A percentile compares a stretch with the other conserved stretches of the same genome.
These are phyloP conservation scores for Octodonta nipae DNA, from an alignment of 2,888 invertebrate species.

Conservation along the genomic window DNA sequence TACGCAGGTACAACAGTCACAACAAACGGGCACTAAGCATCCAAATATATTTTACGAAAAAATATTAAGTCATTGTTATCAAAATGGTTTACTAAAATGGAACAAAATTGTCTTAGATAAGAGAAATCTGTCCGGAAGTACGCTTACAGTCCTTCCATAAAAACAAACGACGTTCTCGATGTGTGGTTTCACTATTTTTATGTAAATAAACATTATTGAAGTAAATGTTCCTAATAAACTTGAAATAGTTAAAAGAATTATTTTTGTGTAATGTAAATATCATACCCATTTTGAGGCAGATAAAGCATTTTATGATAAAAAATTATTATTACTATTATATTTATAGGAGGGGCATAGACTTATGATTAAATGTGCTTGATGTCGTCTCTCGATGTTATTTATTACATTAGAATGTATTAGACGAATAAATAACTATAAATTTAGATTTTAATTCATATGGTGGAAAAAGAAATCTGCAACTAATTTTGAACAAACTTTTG, in stretches of 20 bases:
- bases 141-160: conserved; percentile 18
- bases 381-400: conserved; percentile 23
- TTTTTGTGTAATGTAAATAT: conserved; percentile 22
- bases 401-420: too few species aligned
- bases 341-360: conserved; percentile 36
- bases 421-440: too few species aligned
- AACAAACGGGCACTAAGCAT: too few species aligned
- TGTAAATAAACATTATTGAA: conserved; percentile 21
- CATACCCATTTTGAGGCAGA: conserved; percentile 4
- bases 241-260: conserved; percentile 25
- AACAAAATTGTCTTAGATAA: not conserved
- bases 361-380: conserved; percentile 25
- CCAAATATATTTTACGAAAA: too few species aligned
- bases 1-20: too few species aligned
- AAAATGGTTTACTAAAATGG: not conserved
- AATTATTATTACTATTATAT: conserved; percentile 8
- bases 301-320: conserved; percentile 1
- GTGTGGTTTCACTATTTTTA: conserved; percentile 16
- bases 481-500: too few species aligned
- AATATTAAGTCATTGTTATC: not conserved
- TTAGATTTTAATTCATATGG: too few species aligned
- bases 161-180: conserved; percentile 11
- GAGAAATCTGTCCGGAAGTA: conserved; percentile 16
- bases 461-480: too few species aligned
- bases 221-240: conserved; percentile 28